phyloP scores from a whole-genome alignment of 2,797 vertebrate species.

The Fratercula arctica region DNA sequence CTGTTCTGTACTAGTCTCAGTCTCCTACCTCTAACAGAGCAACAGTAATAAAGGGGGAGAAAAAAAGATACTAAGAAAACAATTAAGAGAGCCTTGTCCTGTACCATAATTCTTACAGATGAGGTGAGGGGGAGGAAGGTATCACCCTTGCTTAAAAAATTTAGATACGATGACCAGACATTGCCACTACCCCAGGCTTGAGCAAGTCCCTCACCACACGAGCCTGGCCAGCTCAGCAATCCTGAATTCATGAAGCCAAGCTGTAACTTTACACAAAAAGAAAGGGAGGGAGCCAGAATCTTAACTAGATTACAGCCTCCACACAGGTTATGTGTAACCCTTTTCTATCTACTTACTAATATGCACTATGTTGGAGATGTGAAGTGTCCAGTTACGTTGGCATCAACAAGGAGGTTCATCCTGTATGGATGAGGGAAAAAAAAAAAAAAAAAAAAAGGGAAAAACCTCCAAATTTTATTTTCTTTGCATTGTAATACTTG shows the following conservation, averaged over 20 bases:
- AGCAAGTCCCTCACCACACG: fast-evolving
- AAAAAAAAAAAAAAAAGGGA: not conserved
- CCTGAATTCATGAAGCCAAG: fast-evolving
- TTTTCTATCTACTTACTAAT: not conserved
- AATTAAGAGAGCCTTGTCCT: not conserved
- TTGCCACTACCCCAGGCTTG: not conserved
- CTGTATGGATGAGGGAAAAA: not conserved
- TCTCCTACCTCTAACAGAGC: not conserved
- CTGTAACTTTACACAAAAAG: not conserved
- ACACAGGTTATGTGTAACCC: fast-evolving
- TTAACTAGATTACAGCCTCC: not conserved
- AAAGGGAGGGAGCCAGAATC: not conserved
- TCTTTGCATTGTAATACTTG: not conserved
- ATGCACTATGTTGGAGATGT: fast-evolving
- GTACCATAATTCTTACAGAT: not conserved
- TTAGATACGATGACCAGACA: not conserved
- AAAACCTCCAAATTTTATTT: not conserved
- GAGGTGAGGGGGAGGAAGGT: not conserved
- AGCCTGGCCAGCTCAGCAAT: not conserved
- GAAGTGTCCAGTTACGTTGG: not conserved
- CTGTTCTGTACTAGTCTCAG: not conserved
- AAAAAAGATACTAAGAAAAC: not conserved
- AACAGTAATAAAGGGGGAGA: not conserved
- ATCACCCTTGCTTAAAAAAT: not conserved
- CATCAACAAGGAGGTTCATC: not conserved